These are phyloP conservation scores for Odontocerum albicorne DNA, from an alignment of 2,888 invertebrate species.

Conservation along the genomic window DNA sequence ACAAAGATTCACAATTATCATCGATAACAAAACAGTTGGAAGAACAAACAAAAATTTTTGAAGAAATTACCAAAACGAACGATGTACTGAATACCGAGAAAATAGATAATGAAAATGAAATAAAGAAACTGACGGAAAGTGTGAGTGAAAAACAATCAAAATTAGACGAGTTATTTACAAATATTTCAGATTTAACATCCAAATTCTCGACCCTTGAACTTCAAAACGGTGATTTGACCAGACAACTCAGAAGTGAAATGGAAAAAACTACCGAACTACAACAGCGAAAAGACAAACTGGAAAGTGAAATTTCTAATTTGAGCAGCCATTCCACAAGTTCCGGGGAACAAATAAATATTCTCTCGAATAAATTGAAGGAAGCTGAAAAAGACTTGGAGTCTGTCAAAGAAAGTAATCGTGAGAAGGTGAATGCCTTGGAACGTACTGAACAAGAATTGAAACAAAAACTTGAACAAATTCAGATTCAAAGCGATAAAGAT, in stretches of 20 bases:
- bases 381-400: conserved; percentile 61
- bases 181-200: conserved; percentile 46
- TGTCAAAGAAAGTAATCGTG: conserved; percentile 53
- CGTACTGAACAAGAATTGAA: conserved; percentile 54
- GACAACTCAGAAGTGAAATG: conserved; percentile 57
- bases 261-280: conserved; percentile 60
- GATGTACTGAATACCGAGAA: conserved; percentile 16
- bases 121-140: conserved; percentile 51
- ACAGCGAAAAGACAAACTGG: conserved; percentile 59
- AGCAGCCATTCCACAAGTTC: conserved; percentile 63
- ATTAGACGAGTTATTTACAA: conserved; percentile 49
- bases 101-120: conserved; percentile 45
- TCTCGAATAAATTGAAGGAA: conserved; percentile 58
- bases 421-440: conserved; percentile 49
- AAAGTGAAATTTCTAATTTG: conserved; percentile 60
- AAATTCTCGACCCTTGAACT: conserved; percentile 55
- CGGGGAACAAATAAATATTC: conserved; percentile 58
- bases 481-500: conserved; percentile 50
- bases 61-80: conserved; percentile 37
- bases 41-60: conserved; percentile 38
- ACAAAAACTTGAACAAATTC: conserved; percentile 51
- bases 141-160: conserved; percentile 50
- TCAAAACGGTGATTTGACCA: conserved; percentile 58
- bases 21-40: conserved; percentile 55
- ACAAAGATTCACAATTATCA: conserved; percentile 55